Base-by-base conservation (phyloP, 2,113 vertebrate species). In the Peromyscus leucopus region DNA sequence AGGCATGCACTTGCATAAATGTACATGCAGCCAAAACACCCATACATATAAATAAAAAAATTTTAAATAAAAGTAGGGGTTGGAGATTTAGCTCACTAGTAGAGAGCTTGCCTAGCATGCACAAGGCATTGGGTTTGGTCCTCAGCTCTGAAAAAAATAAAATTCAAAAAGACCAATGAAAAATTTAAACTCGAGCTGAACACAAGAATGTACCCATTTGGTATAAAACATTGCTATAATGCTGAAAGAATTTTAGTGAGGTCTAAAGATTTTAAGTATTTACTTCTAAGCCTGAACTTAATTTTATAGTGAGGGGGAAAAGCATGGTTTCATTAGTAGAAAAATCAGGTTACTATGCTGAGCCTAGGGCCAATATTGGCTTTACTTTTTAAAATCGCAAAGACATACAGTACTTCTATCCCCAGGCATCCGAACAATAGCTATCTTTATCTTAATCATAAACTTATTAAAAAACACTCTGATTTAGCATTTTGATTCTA, bases 231-330 rank as follows among this genome's bases (percentile, higher is more conserved):
- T 36, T 89, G 28, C 7, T 78, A 92, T 79, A 76, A 96, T 85
- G 46, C n/a, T 92, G 31, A 46, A 65, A 96, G 75, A 95, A 97
- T 89, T 96, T 82, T 71, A 31, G 42, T 67, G 39, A 89, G 78
- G 17, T 69, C 79, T 95, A 89, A 92, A 90, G 31, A 86, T 82
- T 85, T 24, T 95, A 92, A 92, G 92, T 83, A 82, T 87, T 85
- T 95, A 87, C 82, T 95, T 91, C 86, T 89, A 96, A 92, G 21
- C 7, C 67, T 95, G 31, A 94, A 95, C 87, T 82, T 69, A 96
- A 72, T 78, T 39, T 82, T 19, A 86, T 21, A 89, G 57, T 31
- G 9, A 7, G 36, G 39, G 17, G 17, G 26, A 42, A 78, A 84
- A 69, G 24, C 36, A 19, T 12, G 57, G 21, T 74, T 89, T 48